phyloP scores from a whole-genome alignment of 2,113 vertebrate species.

The Herpetotheres cachinnans region DNA sequence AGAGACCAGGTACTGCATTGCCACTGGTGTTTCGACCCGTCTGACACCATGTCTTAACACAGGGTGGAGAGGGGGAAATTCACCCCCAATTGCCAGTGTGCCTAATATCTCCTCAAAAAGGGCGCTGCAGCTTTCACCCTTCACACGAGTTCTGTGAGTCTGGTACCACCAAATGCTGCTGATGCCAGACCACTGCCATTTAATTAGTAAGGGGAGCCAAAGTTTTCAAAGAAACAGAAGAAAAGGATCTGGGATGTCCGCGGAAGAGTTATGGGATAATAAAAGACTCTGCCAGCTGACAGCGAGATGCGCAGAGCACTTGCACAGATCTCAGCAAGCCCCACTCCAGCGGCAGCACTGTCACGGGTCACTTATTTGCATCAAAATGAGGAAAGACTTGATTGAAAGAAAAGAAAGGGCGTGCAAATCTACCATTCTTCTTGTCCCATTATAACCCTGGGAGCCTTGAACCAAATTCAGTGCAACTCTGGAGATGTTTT shows the following conservation, averaged over 20 bases:
- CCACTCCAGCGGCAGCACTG: background rate
- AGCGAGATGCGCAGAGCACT: background rate
- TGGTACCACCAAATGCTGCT: background rate
- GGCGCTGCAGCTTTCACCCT: background rate
- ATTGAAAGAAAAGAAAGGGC: background rate
- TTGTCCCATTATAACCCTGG: background rate
- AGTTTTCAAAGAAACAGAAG: background rate
- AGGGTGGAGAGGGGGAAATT: background rate
- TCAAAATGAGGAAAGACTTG: background rate
- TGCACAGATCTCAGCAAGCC: background rate
- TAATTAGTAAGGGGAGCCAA: background rate
- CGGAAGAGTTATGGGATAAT: background rate
- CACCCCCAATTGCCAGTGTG: background rate
- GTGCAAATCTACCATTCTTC: background rate
- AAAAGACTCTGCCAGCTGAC: background rate
- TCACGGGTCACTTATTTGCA: background rate
- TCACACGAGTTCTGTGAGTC: accelerated
- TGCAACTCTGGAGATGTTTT: background rate
- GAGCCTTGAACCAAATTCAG: background rate
- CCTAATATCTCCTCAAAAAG: background rate
- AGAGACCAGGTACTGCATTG: background rate
- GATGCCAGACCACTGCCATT: background rate
- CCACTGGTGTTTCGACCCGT: background rate
- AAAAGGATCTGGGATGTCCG: background rate
- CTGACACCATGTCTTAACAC: background rate